These are phyloP conservation scores for Pammene aurita DNA, from an alignment of 2,888 invertebrate genomes.

Conservation along the genomic window DNA sequence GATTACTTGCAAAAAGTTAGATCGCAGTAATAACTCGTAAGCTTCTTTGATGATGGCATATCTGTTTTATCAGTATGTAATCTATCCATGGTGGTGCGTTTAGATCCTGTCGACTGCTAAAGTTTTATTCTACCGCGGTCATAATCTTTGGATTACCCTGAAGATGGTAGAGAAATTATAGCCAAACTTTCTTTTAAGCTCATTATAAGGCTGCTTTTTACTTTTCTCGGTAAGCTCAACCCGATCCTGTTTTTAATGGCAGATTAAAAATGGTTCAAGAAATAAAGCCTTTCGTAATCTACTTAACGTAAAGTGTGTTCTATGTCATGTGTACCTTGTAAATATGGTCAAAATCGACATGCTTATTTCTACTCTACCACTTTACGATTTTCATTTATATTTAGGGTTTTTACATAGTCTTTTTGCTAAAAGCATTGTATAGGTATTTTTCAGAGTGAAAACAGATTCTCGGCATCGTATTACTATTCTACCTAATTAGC, in stretches of 20 bases:
- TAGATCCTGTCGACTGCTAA: constrained; percentile 49
- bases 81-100: constrained; percentile 37
- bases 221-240: constrained; percentile 46
- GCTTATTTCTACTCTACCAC: too few relatives aligned
- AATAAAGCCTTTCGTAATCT: background rate
- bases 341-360: too few relatives aligned
- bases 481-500: too few relatives aligned
- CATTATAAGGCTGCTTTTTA: constrained; percentile 58
- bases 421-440: too few relatives aligned
- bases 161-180: constrained; percentile 59
- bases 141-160: constrained; percentile 63
- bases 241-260: constrained; percentile 39
- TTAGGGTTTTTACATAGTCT: too few relatives aligned
- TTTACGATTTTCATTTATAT: too few relatives aligned
- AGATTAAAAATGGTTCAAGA: background rate
- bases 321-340: too few relatives aligned
- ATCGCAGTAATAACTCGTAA: background rate
- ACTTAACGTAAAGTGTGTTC: too few relatives aligned
- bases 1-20: background rate
- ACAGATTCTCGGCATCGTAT: too few relatives aligned
- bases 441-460: too few relatives aligned
- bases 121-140: constrained; percentile 56
- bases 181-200: constrained; percentile 57
- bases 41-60: background rate
- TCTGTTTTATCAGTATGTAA: background rate